A percentile compares a stretch with the other conserved stretches of the same genome.
Conservation (phyloP, 2,113 vertebrate genomes). For the Aegotheles bennettii region DNA sequence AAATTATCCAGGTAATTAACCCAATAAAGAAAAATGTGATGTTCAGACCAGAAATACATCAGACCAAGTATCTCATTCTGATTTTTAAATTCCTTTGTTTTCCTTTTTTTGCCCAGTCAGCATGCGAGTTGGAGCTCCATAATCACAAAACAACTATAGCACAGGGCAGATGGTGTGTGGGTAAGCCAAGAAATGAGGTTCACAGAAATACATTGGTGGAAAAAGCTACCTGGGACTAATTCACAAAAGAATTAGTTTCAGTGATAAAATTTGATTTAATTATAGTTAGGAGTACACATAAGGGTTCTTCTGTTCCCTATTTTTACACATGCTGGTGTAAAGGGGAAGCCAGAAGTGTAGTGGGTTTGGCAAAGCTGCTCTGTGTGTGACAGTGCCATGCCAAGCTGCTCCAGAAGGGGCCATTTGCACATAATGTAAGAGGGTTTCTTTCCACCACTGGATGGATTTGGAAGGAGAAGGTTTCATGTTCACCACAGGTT, state of each 20-base stretch:
- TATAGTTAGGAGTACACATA: background rate
- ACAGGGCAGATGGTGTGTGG: background rate
- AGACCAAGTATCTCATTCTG: background rate
- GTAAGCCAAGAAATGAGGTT: background rate
- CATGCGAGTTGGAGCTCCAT: background rate
- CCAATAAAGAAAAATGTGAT: background rate
- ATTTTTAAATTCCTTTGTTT: background rate
- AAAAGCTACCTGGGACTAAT: background rate
- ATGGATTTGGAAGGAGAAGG: background rate
- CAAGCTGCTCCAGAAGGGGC: background rate
- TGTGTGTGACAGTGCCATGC: background rate
- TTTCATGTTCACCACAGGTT: background rate
- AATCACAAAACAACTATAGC: background rate
- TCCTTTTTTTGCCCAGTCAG: background rate
- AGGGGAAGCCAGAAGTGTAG: background rate
- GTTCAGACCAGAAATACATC: background rate
- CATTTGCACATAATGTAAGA: background rate
- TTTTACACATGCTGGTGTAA: background rate
- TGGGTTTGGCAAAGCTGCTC: background rate
- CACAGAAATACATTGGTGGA: background rate
- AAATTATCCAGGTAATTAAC: background rate
- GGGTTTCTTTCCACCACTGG: background rate
- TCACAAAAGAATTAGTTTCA: background rate
- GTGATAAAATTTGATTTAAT: background rate
- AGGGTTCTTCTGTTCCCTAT: background rate